A percentile compares a stretch with the other conserved stretches of the same genome.
Evolutionary conservation across 2,113 vertebrate genomes (phyloP).

Genomic region (Erpornis zantholeuca): DNA sequence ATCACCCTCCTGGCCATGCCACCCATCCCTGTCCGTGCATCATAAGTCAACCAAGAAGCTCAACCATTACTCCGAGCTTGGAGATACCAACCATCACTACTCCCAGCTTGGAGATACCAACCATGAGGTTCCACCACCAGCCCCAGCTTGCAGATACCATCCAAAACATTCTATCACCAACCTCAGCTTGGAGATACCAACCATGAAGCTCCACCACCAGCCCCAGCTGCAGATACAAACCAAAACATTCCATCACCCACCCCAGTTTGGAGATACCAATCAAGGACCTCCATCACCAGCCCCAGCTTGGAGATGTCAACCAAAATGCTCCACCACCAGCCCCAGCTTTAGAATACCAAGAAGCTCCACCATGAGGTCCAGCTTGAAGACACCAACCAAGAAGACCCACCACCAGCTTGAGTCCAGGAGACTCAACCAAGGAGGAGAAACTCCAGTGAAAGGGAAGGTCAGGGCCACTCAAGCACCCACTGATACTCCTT

Average conservation of each 20-base stretch:
- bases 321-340: neutral
- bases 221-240: neutral
- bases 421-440: neutral
- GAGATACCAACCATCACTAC: neutral
- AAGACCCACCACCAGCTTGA: neutral
- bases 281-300: neutral
- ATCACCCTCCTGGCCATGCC: accelerated
- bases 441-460: neutral
- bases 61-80: too few species aligned
- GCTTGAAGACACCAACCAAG: neutral
- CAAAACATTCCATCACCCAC: accelerated
- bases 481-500: neutral
- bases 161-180: too few species aligned
- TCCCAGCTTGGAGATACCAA: neutral
- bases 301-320: neutral
- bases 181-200: neutral
- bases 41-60: accelerated
- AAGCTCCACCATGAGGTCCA: neutral
- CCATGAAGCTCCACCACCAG: neutral
- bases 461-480: accelerated
- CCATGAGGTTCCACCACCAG: too few species aligned
- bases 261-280: accelerated
- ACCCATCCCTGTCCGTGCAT: accelerated
- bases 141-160: neutral
- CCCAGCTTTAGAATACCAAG: neutral